A percentile compares a stretch with the other conserved stretches of the same genome.
Evolutionary conservation across 2,888 invertebrate species (phyloP).

Genomic region (Pristionchus fissidentatus): DNA sequence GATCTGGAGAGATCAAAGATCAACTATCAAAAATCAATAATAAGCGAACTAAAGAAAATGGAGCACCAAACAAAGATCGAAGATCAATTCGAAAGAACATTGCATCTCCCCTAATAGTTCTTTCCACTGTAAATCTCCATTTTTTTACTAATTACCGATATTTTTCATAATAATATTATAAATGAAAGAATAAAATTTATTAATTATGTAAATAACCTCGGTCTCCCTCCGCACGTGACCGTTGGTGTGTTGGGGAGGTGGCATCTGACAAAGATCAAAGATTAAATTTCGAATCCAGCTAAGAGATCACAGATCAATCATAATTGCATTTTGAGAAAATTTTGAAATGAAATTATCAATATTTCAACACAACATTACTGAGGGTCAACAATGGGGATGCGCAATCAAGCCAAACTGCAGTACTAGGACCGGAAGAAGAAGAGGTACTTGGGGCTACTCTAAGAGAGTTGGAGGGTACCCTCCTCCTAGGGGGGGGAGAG

Average conservation of each 20-base stretch:
- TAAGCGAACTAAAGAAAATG: background rate
- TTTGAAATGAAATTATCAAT: background rate
- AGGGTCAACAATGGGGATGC: background rate
- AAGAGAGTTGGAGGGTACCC: background rate
- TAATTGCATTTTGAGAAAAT: background rate
- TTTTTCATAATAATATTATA: too few relatives aligned
- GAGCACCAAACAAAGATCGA: background rate
- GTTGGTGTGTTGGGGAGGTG: background rate
- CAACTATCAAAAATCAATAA: background rate
- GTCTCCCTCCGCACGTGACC: slow-evolving; percentile 16
- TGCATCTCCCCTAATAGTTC: too few relatives aligned
- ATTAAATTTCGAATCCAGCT: background rate
- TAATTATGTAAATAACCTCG: too few relatives aligned
- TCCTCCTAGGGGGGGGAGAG: too few relatives aligned
- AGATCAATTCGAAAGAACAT: background rate
- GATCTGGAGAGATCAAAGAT: slow-evolving; percentile 24
- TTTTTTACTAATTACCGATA: too few relatives aligned
- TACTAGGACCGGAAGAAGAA: slow-evolving; percentile 19
- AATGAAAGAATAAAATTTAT: too few relatives aligned
- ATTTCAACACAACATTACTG: too few relatives aligned
- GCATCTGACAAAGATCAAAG: background rate
- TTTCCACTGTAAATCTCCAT: too few relatives aligned
- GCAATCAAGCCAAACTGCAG: background rate
- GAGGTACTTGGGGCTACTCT: slow-evolving; percentile 21
- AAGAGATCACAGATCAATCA: background rate